Percentiles rank a stretch among this genome's conserved stretches.
phyloP scores from a whole-genome alignment of 2,113 vertebrate genomes.

The Chrysemys picta region DNA sequence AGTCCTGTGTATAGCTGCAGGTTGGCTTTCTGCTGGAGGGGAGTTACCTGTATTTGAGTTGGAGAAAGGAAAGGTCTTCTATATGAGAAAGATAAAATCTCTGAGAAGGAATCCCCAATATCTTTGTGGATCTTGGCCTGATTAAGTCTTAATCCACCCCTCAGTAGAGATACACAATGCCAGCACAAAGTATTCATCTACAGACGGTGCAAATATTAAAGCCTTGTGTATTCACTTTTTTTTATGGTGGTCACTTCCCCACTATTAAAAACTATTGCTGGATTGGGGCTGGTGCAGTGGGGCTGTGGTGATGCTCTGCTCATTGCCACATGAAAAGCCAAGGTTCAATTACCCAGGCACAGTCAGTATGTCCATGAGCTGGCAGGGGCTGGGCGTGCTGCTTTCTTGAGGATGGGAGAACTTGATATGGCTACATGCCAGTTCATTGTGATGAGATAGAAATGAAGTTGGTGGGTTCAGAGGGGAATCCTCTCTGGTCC shows the following conservation, averaged over 20 bases:
- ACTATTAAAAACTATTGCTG: not conserved
- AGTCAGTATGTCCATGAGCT: not conserved
- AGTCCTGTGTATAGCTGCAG: not conserved
- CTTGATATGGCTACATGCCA: not conserved
- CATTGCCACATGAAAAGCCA: not conserved
- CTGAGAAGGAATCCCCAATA: not conserved
- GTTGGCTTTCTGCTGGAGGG: not conserved
- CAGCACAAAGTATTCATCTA: not conserved
- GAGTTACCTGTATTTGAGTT: not conserved
- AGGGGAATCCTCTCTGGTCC: not conserved
- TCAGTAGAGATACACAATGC: not conserved
- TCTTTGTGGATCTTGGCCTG: not conserved
- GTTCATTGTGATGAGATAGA: not conserved
- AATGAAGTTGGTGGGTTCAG: not conserved
- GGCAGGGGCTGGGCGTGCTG: not conserved
- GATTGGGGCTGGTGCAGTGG: not conserved
- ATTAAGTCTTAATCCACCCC: not conserved
- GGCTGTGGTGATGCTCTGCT: not conserved
- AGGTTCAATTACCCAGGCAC: not conserved
- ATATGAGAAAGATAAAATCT: not conserved
- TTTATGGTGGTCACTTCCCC: not conserved
- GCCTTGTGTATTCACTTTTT: not conserved
- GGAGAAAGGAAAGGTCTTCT: not conserved
- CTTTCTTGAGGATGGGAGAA: not conserved
- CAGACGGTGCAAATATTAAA: not conserved